Evolutionary conservation across 1,140 invertebrate genomes (phyloP), one percentile per base, ranked within the genome.

Genomic region (Lineus longissimus): DNA sequence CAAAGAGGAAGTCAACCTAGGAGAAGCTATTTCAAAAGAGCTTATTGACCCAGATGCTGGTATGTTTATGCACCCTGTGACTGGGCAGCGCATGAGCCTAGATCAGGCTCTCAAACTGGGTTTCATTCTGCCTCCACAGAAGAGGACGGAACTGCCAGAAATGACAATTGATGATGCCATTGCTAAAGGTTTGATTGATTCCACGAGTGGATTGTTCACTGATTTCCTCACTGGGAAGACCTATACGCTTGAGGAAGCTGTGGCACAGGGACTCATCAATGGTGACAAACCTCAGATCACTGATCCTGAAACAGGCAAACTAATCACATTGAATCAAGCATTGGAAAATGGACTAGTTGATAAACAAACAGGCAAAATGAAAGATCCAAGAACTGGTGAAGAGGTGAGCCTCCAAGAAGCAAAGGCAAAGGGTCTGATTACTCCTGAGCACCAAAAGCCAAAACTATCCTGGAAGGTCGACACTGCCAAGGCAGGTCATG

Each of bases 1-100:
- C 9, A 87, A 87, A 56, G 89, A 91, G 47, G 88, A 93, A 2
- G 87, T 94, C 58, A 87, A 90, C 1, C 76, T 96, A 15, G 86
- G 86, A 36, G 91, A 93, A 70, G 92, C 93, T 0, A 92, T 96
- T 43, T 85, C 87, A 65, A 82, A 85, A 63, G 90, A 90, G 19
- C 86, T 95, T 59, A 88, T 96, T 61, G 88, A 95, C 81, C 87
- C 91, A 0, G 86, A 89, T 65, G 87, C 85, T 71, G 92, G 92
- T 17, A 88, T 85, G 70, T 88, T 90, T 11, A 86, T 87, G 27
- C 65, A 62, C 84, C 89, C 91, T 0, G 80, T 86, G 22, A 88
- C 87, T 93, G 71, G 89, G 91, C 31, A 11, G 11, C 47, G 19
- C 47, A 51, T 51, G 4, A 51, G 6, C n/a, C 47, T 51, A 9